Percentiles rank a stretch among this genome's conserved stretches.
phyloP scores from a whole-genome alignment of 2,797 vertebrate genomes.

The Kryptopterus vitreolus region DNA sequence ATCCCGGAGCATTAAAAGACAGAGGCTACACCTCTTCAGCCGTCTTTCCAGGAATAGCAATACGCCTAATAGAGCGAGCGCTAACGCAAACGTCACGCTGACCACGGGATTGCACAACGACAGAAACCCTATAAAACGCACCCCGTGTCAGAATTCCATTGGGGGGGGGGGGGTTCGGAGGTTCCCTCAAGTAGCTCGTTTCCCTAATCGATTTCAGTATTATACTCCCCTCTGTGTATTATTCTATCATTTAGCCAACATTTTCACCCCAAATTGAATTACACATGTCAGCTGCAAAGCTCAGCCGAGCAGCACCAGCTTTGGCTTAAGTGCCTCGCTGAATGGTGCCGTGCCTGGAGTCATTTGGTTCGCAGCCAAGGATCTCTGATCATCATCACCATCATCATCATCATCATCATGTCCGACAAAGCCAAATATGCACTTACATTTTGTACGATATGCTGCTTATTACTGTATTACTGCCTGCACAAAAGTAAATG shows the following conservation, averaged over 20 bases:
- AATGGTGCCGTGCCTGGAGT: conserved; percentile 27
- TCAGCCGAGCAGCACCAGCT: conserved; percentile 8
- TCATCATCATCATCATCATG: conserved; percentile 9
- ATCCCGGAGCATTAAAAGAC: background rate
- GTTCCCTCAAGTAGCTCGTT: background rate
- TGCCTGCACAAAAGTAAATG: background rate
- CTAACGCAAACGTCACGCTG: background rate
- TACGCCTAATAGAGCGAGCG: background rate
- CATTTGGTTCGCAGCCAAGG: conserved; percentile 30
- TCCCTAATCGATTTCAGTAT: background rate
- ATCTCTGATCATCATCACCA: background rate
- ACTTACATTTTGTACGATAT: background rate
- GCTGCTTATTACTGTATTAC: background rate
- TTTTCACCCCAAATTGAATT: conserved; percentile 39
- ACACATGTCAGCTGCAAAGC: conserved; percentile 27
- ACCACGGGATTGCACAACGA: background rate
- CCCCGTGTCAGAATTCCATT: no score
- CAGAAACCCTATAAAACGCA: no score
- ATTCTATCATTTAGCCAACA: conserved; percentile 20
- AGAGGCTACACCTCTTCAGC: background rate
- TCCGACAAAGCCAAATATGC: conserved; percentile 16
- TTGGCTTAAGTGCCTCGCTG: conserved; percentile 31
- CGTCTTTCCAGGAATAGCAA: background rate
- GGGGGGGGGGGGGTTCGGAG: background rate
- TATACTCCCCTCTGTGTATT: conserved; percentile 16